Evolutionary conservation across 2,888 invertebrate species (phyloP).

Genomic region (Kuschelorhynchus macadamiae): DNA sequence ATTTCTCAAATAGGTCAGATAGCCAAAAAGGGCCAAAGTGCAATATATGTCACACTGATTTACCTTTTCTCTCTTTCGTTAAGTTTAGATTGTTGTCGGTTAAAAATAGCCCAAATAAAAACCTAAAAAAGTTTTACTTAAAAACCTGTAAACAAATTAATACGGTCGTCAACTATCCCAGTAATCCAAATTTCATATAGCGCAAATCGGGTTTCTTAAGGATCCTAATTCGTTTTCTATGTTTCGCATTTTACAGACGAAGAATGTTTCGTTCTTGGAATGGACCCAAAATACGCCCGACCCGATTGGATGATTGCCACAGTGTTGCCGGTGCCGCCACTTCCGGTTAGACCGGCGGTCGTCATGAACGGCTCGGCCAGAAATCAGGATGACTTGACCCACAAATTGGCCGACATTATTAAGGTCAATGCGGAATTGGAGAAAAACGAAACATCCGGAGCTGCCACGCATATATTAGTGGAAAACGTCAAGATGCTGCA

Average conservation of each 20-base stretch:
- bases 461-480: slow-evolving; percentile 95
- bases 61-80: no score
- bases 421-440: slow-evolving; percentile 97
- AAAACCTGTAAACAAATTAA: no score
- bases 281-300: slow-evolving; percentile 97
- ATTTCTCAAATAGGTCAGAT: no score
- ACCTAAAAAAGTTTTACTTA: no score
- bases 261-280: slow-evolving; percentile 91
- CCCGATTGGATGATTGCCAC: slow-evolving; percentile 99
- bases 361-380: slow-evolving; percentile 99
- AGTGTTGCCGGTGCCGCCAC: slow-evolving; percentile 96
- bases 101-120: no score
- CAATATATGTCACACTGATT: no score
- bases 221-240: slow-evolving; percentile 31
- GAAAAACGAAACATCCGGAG: slow-evolving; percentile 96
- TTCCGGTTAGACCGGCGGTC: slow-evolving; percentile 96
- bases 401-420: slow-evolving; percentile 98
- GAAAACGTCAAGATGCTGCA: slow-evolving; percentile 99
- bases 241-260: slow-evolving; percentile 79
- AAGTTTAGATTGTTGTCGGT: no score
- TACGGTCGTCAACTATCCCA: slow-evolving; percentile 1
- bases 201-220: slow-evolving; percentile 17
- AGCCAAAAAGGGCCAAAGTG: no score
- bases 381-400: slow-evolving; percentile 99
- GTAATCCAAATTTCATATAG: slow-evolving; percentile 25